Conservation (phyloP, 2,797 vertebrate genomes). For the Falco berigora region DNA sequence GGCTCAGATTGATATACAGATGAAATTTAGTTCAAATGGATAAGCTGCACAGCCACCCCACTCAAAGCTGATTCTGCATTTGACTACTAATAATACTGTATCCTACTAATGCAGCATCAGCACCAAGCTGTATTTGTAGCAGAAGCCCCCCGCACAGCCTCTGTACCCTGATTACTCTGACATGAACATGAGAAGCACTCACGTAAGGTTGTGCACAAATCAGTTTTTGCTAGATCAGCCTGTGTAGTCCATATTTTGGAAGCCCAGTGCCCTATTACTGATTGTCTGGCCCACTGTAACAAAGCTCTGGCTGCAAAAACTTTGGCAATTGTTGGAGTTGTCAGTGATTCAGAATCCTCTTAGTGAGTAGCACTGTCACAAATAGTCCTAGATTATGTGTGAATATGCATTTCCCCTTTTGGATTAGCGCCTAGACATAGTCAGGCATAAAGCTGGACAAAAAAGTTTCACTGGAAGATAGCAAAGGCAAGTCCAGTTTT, state of each 20-base stretch:
- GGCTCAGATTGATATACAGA: background rate
- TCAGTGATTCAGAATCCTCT: background rate
- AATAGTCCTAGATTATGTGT: background rate
- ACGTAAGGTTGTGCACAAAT: background rate
- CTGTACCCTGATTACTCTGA: background rate
- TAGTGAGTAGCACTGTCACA: background rate
- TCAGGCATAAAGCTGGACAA: background rate
- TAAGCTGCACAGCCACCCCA: background rate
- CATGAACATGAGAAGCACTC: background rate
- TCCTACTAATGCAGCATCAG: background rate
- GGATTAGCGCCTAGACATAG: background rate
- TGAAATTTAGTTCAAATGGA: background rate
- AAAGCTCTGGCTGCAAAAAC: background rate
- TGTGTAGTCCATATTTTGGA: background rate
- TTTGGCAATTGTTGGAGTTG: background rate
- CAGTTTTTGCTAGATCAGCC: background rate
- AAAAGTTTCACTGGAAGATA: background rate
- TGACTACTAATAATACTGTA: background rate
- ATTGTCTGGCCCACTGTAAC: background rate
- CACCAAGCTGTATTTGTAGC: background rate
- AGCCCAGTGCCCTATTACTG: background rate
- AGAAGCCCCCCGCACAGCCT: background rate
- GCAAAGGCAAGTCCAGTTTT: background rate
- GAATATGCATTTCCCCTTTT: background rate
- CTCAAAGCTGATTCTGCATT: background rate